phyloP scores from a whole-genome alignment of 2,113 vertebrate species.

The Mormyrus iriodes region DNA sequence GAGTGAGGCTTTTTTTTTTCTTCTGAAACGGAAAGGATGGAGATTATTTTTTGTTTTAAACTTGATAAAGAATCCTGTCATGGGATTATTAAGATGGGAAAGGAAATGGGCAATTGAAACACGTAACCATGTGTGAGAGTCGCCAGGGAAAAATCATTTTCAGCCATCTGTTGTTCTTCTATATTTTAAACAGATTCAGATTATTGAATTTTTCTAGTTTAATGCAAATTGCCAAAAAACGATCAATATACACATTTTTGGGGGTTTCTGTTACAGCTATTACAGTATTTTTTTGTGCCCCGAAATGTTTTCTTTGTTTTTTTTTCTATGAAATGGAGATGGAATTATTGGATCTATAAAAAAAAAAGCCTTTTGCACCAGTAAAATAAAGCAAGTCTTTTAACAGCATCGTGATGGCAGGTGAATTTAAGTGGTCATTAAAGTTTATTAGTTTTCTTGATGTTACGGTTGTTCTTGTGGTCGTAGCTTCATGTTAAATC shows the following conservation, averaged over 20 bases:
- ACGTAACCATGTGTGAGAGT: background rate
- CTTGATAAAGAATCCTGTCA: background rate
- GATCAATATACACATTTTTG: background rate
- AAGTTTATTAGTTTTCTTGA: too few relatives aligned
- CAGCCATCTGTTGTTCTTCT: conserved; percentile 12
- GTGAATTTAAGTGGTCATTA: background rate
- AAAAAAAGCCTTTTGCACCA: background rate
- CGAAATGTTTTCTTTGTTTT: background rate
- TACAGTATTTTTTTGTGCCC: background rate
- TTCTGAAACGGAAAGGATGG: too few relatives aligned
- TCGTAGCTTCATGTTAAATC: background rate
- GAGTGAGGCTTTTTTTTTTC: background rate
- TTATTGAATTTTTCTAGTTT: conserved; percentile 11
- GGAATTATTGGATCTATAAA: background rate
- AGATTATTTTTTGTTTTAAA: background rate
- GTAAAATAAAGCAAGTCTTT: background rate
- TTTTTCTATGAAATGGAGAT: background rate
- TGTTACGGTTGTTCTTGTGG: background rate
- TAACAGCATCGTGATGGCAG: background rate
- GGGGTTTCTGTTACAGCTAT: background rate
- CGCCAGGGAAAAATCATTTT: background rate
- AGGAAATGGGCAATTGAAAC: conserved; percentile 2
- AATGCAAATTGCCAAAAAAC: background rate
- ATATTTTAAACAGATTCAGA: background rate
- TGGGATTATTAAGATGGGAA: conserved; percentile 11